Evolutionary conservation across 2,113 vertebrate genomes (phyloP).

Genomic region (Crypturellus undulatus): DNA sequence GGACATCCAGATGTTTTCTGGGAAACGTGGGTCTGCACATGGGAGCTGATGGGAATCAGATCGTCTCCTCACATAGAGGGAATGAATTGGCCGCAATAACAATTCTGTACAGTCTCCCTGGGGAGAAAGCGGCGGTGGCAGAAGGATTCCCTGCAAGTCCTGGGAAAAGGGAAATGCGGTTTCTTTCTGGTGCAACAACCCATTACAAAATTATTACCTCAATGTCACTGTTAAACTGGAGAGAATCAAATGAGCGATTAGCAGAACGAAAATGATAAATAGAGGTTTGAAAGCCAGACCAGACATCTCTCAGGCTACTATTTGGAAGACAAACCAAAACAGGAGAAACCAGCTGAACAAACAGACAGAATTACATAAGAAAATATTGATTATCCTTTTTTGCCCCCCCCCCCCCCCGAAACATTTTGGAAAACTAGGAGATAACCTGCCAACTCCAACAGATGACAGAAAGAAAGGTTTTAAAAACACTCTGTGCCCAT

Average conservation of each 20-base stretch:
- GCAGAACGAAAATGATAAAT: not conserved
- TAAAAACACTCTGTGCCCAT: not conserved
- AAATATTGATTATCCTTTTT: not conserved
- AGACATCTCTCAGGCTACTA: not conserved
- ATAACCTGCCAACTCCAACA: not conserved
- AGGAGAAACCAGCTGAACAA: not conserved
- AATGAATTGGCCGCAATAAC: not conserved
- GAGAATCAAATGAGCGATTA: not conserved
- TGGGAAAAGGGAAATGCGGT: not conserved
- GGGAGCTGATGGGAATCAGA: conserved; percentile 13
- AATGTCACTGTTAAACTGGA: not conserved
- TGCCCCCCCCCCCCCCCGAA: not conserved
- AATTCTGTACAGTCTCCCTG: not conserved
- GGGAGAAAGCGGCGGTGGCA: not conserved
- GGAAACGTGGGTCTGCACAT: not conserved
- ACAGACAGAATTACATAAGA: not conserved
- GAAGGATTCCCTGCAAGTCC: not conserved
- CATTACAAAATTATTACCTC: conserved; percentile 7
- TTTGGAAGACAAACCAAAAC: not conserved
- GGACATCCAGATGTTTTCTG: not conserved
- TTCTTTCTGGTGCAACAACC: conserved; percentile 7
- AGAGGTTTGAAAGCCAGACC: not conserved
- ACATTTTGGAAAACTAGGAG: not conserved
- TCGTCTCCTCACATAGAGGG: not conserved
- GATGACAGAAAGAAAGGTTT: not conserved